These are phyloP conservation scores for Ptilodon capucinus DNA, from an alignment of 2,888 invertebrate species.

Conservation along the genomic window DNA sequence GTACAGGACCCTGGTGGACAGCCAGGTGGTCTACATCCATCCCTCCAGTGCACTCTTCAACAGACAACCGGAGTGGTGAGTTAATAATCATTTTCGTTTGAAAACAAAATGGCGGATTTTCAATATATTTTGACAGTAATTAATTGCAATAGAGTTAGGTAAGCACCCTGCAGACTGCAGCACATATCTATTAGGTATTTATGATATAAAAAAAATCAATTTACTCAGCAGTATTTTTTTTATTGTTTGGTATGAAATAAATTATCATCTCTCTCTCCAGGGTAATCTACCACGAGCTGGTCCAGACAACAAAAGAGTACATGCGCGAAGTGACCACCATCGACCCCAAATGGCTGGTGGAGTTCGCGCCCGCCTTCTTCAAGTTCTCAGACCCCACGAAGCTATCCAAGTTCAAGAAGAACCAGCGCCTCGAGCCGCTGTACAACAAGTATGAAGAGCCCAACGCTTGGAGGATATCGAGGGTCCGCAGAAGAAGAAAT, in stretches of 20 bases:
- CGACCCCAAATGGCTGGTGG: conserved; percentile 99
- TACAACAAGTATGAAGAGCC: conserved; percentile 99
- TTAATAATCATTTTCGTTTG: conserved; percentile 12
- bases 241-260: too few species aligned
- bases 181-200: too few species aligned
- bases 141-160: too few species aligned
- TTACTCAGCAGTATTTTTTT: too few species aligned
- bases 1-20: conserved; percentile 98
- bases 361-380: conserved; percentile 99
- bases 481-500: conserved; percentile 93
- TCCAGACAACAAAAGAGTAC: conserved; percentile 99
- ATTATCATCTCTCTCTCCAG: conserved; percentile 63
- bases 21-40: conserved; percentile 99
- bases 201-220: too few species aligned
- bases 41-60: conserved; percentile 99
- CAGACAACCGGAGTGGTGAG: conserved; percentile 98
- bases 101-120: too few species aligned
- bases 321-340: conserved; percentile 99
- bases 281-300: conserved; percentile 99
- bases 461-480: conserved; percentile 99
- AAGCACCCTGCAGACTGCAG: too few species aligned
- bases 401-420: conserved; percentile 99
- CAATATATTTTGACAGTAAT: too few species aligned
- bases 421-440: conserved; percentile 97
- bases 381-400: conserved; percentile 99